phyloP scores from a whole-genome alignment of 2,113 vertebrate species.

The Pogona vitticeps region DNA sequence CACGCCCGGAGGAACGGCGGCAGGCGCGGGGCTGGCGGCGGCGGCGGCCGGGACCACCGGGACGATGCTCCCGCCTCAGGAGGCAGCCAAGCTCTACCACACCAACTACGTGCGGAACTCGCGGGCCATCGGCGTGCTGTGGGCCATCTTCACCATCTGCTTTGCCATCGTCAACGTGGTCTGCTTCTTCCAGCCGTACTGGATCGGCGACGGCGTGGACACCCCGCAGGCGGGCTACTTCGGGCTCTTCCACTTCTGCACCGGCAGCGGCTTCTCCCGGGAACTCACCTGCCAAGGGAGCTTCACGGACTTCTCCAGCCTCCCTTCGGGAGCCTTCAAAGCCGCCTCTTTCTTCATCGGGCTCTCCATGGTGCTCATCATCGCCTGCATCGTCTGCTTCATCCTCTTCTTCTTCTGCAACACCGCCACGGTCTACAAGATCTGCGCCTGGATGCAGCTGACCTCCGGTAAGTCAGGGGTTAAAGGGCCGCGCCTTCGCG shows the following conservation, averaged over 20 bases:
- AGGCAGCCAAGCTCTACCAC: conserved; percentile 95
- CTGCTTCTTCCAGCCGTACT: conserved; percentile 96
- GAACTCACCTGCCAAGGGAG: conserved; percentile 92
- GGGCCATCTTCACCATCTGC: conserved; percentile 97
- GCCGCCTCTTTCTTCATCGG: conserved; percentile 96
- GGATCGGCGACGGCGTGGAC: conserved; percentile 96
- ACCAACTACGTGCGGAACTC: conserved; percentile 96
- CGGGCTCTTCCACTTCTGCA: conserved; percentile 95
- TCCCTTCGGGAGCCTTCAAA: conserved; percentile 94
- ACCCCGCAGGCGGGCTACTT: conserved; percentile 96
- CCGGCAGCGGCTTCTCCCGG: conserved; percentile 88
- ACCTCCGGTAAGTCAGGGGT: conserved; percentile 83
- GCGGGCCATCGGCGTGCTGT: conserved; percentile 92
- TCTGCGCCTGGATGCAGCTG: conserved; percentile 97
- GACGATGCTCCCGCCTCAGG: conserved; percentile 91
- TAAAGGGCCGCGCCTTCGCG: conserved; percentile 8
- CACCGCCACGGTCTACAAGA: conserved; percentile 96
- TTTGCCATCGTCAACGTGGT: conserved; percentile 96
- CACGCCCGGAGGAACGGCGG: background rate
- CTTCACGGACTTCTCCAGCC: conserved; percentile 94
- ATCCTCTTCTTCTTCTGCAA: conserved; percentile 97
- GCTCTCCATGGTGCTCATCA: conserved; percentile 94
- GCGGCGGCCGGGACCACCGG: conserved; percentile 76
- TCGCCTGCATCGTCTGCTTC: conserved; percentile 93
- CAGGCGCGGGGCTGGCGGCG: conserved; percentile 40